Conservation (phyloP, 1,140 invertebrate species). For the Dendroctonus ponderosae region DNA sequence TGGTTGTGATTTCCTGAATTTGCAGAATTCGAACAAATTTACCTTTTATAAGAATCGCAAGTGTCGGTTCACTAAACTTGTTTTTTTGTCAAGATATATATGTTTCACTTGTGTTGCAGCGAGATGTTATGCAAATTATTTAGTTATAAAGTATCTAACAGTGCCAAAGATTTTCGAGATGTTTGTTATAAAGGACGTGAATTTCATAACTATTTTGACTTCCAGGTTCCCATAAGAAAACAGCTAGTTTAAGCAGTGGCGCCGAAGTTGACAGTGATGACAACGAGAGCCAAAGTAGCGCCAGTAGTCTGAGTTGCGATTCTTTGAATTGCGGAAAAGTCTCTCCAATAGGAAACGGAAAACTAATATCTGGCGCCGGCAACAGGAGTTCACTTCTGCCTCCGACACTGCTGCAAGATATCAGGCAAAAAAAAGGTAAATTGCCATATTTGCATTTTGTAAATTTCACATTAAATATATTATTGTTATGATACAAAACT, state of each 20-base stretch:
- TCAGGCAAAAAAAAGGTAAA: conserved; percentile 53
- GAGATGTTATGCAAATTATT: no score
- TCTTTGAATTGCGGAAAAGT: conserved; percentile 67
- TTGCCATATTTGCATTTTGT: no score
- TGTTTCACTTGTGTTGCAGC: not conserved
- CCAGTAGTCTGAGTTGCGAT: conserved; percentile 69
- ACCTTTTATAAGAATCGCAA: no score
- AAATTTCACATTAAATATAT: no score
- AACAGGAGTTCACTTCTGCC: conserved; percentile 54
- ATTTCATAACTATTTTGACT: not conserved
- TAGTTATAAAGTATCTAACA: not conserved
- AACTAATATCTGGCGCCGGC: not conserved
- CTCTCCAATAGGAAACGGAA: conserved; percentile 12
- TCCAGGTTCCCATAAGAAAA: conserved; percentile 35
- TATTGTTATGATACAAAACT: no score
- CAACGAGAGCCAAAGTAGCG: conserved; percentile 69
- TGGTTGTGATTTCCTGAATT: no score
- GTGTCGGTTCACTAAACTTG: no score
- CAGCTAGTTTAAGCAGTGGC: conserved; percentile 50
- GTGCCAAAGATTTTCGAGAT: not conserved
- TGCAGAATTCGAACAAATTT: no score
- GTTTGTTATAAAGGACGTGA: not conserved
- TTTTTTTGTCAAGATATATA: no score
- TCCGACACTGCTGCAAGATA: conserved; percentile 60
- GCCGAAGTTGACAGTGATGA: conserved; percentile 64